Evolutionary conservation across 2,888 invertebrate species (phyloP), one percentile per base, ranked within the genome.

Genomic region (Aethes cnicana): DNA sequence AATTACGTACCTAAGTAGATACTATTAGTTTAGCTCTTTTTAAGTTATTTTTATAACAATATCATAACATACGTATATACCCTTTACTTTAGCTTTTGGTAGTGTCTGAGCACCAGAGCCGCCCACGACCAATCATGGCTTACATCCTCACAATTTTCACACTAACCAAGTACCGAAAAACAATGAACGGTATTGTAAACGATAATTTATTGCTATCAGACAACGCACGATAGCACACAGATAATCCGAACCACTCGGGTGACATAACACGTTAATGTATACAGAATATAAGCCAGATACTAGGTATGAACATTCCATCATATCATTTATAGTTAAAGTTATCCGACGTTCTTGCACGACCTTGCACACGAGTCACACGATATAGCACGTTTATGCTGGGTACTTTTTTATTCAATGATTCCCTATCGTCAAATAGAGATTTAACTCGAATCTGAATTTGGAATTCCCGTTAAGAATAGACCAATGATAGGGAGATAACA

Each of bases 221-320:
- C 11, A 43, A 28, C 30, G 30, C 17, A 37, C 30, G 32, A 48
- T 48, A 44, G 28, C 30, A 18, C 5, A 12, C 28, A 12, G 43
- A 50, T 37, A 37, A 30, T 49, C 35, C 12, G 28, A 49, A 16
- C 20, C 42, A 28, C 18, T 42, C 25, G 16, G 25, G 21, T 49
- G 49, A 49, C 49, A 49, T 43, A 49, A 43, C 43, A 21, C 17
- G 43, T 50, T 50, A 30, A 50, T 37, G 33, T 41, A 50, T 37
- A 30, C 43, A 43, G 18, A 28, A 23, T 23, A 50, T 37, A 43
- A 9, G 32, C 16, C 14, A 35, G 14, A 21, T 12, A 12, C 16
- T 39, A 8, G 18, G 36, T 37, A 18, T 32, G 39, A 12, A 36
- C 17, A 37, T 25, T 23, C 20, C 17, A 16, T 12, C 17, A 36